phyloP scores from a whole-genome alignment of 2,113 vertebrate species.

The Xyliphius kryptos region DNA sequence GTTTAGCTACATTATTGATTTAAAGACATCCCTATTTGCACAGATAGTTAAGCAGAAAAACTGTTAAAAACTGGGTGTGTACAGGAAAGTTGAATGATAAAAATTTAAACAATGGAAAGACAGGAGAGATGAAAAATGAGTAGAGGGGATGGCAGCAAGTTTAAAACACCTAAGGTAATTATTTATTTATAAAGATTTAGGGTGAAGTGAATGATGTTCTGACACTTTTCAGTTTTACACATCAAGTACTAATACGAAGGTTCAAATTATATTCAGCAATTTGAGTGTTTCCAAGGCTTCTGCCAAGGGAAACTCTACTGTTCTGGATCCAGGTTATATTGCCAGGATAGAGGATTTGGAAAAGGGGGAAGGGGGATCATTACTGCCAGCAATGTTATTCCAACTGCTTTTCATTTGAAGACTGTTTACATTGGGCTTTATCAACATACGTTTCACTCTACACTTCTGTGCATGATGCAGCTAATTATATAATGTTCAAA shows the following conservation, averaged over 20 bases:
- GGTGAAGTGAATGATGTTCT: no score
- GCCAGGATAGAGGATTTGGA: constrained; percentile 42
- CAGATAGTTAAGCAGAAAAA: no score
- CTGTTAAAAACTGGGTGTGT: constrained; percentile 38
- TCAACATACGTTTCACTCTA: not conserved
- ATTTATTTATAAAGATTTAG: no score
- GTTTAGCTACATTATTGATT: no score
- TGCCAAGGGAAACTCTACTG: constrained; percentile 59
- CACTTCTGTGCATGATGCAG: no score
- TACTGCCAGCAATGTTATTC: constrained; percentile 36
- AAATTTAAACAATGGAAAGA: constrained; percentile 43
- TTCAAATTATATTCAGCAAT: constrained; percentile 48
- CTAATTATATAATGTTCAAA: no score
- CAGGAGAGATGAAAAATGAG: constrained; percentile 12
- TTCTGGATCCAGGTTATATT: constrained; percentile 38
- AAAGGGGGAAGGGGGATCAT: constrained; percentile 37
- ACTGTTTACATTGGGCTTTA: not conserved
- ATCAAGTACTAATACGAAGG: constrained; percentile 46
- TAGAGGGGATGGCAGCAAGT: constrained; percentile 20
- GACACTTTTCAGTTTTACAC: constrained; percentile 40
- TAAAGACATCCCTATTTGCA: no score
- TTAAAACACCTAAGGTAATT: no score
- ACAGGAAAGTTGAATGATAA: constrained; percentile 40
- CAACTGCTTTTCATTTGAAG: constrained; percentile 6
- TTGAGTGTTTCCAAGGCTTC: constrained; percentile 55